A percentile compares a stretch with the other conserved stretches of the same genome.
phyloP scores from a whole-genome alignment of 2,113 vertebrate species.

The Indicator maculatus region DNA sequence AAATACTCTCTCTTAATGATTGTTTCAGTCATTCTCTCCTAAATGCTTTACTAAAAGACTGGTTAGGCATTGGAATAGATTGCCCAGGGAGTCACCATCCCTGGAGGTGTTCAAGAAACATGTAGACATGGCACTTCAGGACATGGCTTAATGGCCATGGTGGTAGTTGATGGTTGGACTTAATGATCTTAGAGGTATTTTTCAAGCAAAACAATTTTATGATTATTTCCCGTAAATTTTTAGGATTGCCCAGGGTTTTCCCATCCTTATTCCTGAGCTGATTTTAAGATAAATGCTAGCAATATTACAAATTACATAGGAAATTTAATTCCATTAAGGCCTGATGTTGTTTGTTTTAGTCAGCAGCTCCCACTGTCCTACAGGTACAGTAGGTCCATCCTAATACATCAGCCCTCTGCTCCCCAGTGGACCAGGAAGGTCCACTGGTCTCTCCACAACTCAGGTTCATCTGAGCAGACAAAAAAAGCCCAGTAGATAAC shows the following conservation, averaged over 20 bases:
- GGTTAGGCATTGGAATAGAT: too few relatives aligned
- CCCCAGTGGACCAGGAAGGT: neutral
- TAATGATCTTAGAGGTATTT: too few relatives aligned
- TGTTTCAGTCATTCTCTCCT: neutral
- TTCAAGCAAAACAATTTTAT: neutral
- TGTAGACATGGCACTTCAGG: too few relatives aligned
- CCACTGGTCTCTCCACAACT: neutral
- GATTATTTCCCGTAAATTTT: neutral
- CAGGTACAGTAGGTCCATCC: accelerated
- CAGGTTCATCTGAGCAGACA: neutral
- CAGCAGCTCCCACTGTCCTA: neutral
- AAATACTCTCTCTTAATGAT: neutral
- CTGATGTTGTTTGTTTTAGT: neutral
- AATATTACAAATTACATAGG: neutral
- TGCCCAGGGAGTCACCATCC: too few relatives aligned
- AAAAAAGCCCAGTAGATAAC: too few relatives aligned
- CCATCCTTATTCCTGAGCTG: neutral
- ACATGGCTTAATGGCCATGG: too few relatives aligned
- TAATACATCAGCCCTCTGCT: neutral
- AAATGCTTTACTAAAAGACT: too few relatives aligned
- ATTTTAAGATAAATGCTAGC: neutral
- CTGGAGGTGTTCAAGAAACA: too few relatives aligned
- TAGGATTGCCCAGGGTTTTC: neutral
- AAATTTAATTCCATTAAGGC: neutral
- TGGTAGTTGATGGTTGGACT: too few relatives aligned